Conservation (phyloP, 1,140 invertebrate genomes). For the Parapsyche elsis region DNA sequence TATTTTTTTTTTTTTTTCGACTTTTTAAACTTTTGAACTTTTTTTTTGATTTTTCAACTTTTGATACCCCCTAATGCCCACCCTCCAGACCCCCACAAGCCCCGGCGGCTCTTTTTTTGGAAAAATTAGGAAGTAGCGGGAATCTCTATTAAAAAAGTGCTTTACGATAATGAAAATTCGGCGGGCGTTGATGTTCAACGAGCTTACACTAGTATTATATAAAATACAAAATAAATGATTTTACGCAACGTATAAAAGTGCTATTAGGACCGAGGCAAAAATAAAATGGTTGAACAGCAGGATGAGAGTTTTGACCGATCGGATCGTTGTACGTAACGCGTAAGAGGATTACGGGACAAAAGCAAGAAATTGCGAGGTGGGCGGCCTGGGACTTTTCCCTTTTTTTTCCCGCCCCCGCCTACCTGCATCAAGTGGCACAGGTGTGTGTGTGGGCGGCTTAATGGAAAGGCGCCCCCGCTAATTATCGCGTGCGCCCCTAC, state of each 20-base stretch:
- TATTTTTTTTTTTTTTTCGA: too few species aligned
- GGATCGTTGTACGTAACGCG: not conserved
- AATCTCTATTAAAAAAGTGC: too few species aligned
- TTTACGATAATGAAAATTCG: too few species aligned
- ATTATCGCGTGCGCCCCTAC: not conserved
- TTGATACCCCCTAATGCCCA: too few species aligned
- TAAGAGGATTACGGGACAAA: conserved; percentile 31
- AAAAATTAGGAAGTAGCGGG: too few species aligned
- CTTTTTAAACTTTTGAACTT: too few species aligned
- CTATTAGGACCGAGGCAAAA: not conserved
- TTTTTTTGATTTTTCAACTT: too few species aligned
- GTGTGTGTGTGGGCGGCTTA: not conserved
- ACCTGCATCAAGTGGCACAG: not conserved
- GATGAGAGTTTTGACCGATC: not conserved
- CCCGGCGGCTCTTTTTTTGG: too few species aligned
- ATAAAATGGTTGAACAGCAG: not conserved
- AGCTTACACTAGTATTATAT: too few species aligned
- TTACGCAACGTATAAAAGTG: not conserved
- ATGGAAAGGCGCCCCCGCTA: conserved; percentile 24
- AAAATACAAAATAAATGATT: not conserved
- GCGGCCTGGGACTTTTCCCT: too few species aligned
- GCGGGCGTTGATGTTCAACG: too few species aligned
- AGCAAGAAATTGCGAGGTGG: conserved; percentile 26
- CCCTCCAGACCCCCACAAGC: too few species aligned
- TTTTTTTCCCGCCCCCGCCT: not conserved